phyloP scores from a whole-genome alignment of 2,888 invertebrate species.

The Nycteola revayana region DNA sequence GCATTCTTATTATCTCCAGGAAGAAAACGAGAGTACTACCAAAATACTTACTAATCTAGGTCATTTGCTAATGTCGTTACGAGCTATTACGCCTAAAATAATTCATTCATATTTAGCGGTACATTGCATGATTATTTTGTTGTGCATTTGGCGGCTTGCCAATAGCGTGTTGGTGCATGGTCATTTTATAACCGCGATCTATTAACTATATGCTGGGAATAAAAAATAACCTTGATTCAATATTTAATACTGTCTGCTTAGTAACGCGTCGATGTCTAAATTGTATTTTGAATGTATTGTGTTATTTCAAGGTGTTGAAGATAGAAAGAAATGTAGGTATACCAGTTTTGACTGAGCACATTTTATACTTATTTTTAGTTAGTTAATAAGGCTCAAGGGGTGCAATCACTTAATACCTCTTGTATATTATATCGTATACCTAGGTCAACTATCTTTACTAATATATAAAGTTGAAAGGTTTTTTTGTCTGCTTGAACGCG shows the following conservation, averaged over 20 bases:
- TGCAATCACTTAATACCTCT: too few relatives aligned
- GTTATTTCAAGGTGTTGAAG: too few relatives aligned
- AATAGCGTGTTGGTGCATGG: slow-evolving; percentile 36
- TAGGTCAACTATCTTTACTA: too few relatives aligned
- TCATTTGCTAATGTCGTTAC: slow-evolving; percentile 28
- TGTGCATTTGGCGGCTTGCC: slow-evolving; percentile 48
- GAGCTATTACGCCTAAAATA: slow-evolving; percentile 29
- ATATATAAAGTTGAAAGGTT: too few relatives aligned
- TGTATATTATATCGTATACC: too few relatives aligned
- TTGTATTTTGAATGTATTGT: too few relatives aligned
- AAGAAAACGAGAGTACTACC: background rate
- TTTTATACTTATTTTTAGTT: too few relatives aligned
- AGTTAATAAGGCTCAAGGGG: too few relatives aligned
- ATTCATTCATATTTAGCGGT: slow-evolving; percentile 37
- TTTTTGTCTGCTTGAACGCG: too few relatives aligned
- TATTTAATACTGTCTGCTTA: slow-evolving; percentile 8
- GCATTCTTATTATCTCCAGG: background rate
- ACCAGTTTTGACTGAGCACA: too few relatives aligned
- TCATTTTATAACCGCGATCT: slow-evolving; percentile 29
- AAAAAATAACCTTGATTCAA: slow-evolving; percentile 34
- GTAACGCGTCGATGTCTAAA: too few relatives aligned
- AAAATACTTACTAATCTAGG: slow-evolving; percentile 22
- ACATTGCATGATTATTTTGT: slow-evolving; percentile 39
- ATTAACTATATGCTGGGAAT: slow-evolving; percentile 27
- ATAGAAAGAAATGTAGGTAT: too few relatives aligned